Evolutionary conservation across 2,888 invertebrate genomes (phyloP), one percentile per base, ranked within the genome.

Genomic region (Conchocele bisecta): DNA sequence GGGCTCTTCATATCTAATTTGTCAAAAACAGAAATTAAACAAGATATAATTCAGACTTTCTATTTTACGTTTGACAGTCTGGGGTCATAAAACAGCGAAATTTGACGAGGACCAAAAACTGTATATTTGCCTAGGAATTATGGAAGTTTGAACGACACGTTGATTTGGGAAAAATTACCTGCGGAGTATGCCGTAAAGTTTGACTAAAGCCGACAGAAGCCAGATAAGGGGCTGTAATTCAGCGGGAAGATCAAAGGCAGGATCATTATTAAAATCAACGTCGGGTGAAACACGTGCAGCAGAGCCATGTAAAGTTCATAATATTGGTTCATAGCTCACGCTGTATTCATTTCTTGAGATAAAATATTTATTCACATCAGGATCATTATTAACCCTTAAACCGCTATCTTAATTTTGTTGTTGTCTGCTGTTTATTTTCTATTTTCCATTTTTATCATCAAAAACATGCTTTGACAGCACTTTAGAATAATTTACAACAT

Each of bases 111-210:
- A 61, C 71, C 41, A 58, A 68, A 60, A 68, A 58, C 37, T 56
- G 28, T 39, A 15, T 79, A 68, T 79, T 79, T 79, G 70, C 48
- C 41, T 20, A 70, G 61, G 79, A 71, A 70, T 79, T 68, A 72
- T 50, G 17, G 41, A 57, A 46, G 61, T 74, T 76, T 76, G 59
- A 60, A 61, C 53, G 63, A 66, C 65, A 65, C 73, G 74, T 71
- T 75, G 79, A 79, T 79, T 79, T 70, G 65, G 73, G 75, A 75
- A 79, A 79, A 76, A 75, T 75, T 71, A 75, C 75, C 69, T 42
- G 50, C 50, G 75, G 75, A 70, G 70, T 69, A 75, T 75, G 61
- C 63, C 54, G 24, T 60, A 61, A 66, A 59, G 56, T 57, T 66
- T 75, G 65, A 46, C 44, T 53, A 61, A 56, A 44, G 61, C 70